Evolutionary conservation across 2,113 vertebrate species (phyloP).

Genomic region (Oreotrochilus melanogaster): DNA sequence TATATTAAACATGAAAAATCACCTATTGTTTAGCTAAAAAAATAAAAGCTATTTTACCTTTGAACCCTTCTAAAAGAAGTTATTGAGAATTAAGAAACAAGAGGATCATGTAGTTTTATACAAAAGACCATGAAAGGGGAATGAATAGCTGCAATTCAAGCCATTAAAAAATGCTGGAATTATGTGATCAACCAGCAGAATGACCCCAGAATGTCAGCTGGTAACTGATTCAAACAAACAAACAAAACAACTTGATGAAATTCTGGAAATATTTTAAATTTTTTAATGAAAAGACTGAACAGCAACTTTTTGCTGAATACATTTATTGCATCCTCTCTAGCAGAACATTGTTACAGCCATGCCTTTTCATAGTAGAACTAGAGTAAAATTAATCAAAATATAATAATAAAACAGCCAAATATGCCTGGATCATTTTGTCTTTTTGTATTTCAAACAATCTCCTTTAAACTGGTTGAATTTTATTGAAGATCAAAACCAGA

Average conservation of each 20-base stretch:
- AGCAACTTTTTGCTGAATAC: slow-evolving; percentile 1
- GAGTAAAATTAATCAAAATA: not conserved
- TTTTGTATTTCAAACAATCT: slow-evolving; percentile 21
- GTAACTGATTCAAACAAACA: not conserved
- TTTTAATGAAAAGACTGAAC: not conserved
- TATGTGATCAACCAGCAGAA: not conserved
- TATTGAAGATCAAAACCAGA: slow-evolving; percentile 30
- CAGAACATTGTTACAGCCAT: not conserved
- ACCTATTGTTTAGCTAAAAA: not conserved
- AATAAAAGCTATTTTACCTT: not conserved
- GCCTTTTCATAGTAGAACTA: not conserved
- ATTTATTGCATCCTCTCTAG: not conserved
- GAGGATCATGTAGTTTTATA: not conserved
- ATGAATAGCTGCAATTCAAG: not conserved
- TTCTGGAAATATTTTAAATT: not conserved
- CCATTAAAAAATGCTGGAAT: not conserved
- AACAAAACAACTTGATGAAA: not conserved
- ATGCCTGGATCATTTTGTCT: not conserved
- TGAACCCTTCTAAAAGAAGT: not conserved
- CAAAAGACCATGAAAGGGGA: not conserved
- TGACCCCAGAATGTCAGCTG: not conserved
- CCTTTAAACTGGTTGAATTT: not conserved
- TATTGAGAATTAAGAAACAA: not conserved
- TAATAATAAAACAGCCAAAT: not conserved
- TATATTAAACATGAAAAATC: not conserved